A percentile compares a stretch with the other conserved stretches of the same genome.
Evolutionary conservation across 2,113 vertebrate genomes (phyloP).

Genomic region (Oenanthe oenanthe): DNA sequence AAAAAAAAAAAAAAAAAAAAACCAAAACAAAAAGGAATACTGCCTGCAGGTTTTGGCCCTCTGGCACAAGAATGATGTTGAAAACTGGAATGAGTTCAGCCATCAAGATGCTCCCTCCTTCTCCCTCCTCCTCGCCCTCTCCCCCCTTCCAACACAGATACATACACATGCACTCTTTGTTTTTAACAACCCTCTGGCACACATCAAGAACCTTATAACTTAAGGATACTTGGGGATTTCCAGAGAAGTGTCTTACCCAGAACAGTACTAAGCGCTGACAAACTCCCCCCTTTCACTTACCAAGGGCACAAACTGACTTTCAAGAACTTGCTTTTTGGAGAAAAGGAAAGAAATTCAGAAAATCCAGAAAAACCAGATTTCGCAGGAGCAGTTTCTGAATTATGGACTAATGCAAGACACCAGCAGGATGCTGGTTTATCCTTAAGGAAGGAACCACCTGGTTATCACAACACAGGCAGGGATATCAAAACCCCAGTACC

Average conservation of each 20-base stretch:
- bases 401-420: not conserved
- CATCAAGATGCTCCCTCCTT: not conserved
- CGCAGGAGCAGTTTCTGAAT: not conserved
- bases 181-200: not conserved
- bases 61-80: not conserved
- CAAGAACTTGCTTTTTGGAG: not conserved
- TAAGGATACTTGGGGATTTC: not conserved
- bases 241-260: not conserved
- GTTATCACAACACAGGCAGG: not conserved
- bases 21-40: not conserved
- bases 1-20: no score
- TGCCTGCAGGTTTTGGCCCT: rapidly evolving
- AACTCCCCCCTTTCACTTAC: not conserved
- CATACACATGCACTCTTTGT: no score
- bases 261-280: not conserved
- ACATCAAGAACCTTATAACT: not conserved
- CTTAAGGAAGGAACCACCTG: not conserved
- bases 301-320: not conserved
- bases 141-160: not conserved
- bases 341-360: not conserved
- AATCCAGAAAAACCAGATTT: not conserved
- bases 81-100: not conserved
- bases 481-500: not conserved
- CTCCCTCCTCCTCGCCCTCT: rapidly evolving
- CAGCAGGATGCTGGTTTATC: not conserved